Conservation (phyloP, 2,797 vertebrate species). For the Notoglanidium macrostoma region DNA sequence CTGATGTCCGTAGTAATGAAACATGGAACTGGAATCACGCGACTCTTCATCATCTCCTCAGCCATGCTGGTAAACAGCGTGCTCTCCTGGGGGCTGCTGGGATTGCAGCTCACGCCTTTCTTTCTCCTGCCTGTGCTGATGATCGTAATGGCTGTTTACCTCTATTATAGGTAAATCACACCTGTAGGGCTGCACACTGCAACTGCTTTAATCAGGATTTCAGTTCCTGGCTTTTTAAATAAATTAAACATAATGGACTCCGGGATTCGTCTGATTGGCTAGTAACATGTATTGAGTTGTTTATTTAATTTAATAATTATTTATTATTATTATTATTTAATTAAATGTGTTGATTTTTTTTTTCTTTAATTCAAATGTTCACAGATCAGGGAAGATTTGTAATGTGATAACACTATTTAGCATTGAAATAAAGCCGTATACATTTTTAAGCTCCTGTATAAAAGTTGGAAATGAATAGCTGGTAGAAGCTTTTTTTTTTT, state of each 20-base stretch:
- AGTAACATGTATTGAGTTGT: not conserved
- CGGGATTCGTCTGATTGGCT: not conserved
- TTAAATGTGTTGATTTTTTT: not conserved
- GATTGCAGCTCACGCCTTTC: conserved; percentile 83
- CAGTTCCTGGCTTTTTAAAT: not conserved
- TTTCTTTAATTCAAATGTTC: not conserved
- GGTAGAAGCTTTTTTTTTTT: too few relatives aligned
- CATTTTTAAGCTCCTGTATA: not conserved
- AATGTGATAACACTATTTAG: not conserved
- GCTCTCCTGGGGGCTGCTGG: conserved; percentile 82
- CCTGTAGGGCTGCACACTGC: not conserved
- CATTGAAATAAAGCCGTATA: not conserved
- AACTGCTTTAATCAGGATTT: not conserved
- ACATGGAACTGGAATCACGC: conserved; percentile 90
- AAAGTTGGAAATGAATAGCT: too few relatives aligned
- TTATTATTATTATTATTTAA: too few relatives aligned
- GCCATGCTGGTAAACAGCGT: conserved; percentile 89
- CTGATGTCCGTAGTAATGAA: conserved; percentile 95
- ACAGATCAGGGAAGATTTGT: not conserved
- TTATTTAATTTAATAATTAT: too few relatives aligned
- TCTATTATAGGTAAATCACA: conserved; percentile 81
- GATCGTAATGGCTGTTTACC: conserved; percentile 82
- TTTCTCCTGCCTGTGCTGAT: conserved; percentile 81
- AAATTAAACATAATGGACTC: not conserved
- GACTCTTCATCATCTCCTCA: conserved; percentile 92